Evolutionary conservation across 1,140 invertebrate species (phyloP), one percentile per base, ranked within the genome.

Genomic region (Ruditapes philippinarum): DNA sequence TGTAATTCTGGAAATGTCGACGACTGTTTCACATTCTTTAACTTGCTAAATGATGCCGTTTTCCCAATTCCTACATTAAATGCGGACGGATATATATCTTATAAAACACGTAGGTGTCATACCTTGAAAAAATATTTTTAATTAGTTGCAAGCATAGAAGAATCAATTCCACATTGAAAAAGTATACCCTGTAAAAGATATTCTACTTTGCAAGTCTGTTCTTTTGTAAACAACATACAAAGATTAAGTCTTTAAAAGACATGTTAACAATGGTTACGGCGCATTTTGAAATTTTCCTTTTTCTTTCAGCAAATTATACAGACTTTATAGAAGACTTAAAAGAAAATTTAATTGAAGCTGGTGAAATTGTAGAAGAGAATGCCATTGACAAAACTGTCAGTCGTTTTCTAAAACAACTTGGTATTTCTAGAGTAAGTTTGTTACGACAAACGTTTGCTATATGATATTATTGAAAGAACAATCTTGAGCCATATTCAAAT

Each of bases 31-130:
- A 40, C 51, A 42, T 85, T 36, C 25, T 4, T 74, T 14, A 11
- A 85, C 31, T 22, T 85, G 0, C 54, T 84, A n/a, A 74, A 49
- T 57, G 83, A 85, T 74, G 83, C 83, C 62, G 33, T 85, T 17
- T 42, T 85, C 22, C 83, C 83, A 1, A 40, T 74, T 60, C 83
- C 83, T 3, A 74, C 36, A 31, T 7, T 51, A 12, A 33, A 74
- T 51, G 0, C 83, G 5, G 33, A 85, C 36, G 83, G 83, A 12
- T 57, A 68, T 2, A 38, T 73, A 25, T n/a, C 19, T 7, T 73
- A 17, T 33, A 19, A 60, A 22, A 25, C 25, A 36, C 33, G 83
- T 85, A 85, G 51, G 7, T 76, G 28, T 33, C 12, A 31, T 68
- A 25, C 0, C 2, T 25, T 33, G 22, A 5, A 7, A n/a, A n/a